Evolutionary conservation across 2,888 invertebrate species (phyloP), one percentile per base, ranked within the genome.

Genomic region (Papilio gigon): DNA sequence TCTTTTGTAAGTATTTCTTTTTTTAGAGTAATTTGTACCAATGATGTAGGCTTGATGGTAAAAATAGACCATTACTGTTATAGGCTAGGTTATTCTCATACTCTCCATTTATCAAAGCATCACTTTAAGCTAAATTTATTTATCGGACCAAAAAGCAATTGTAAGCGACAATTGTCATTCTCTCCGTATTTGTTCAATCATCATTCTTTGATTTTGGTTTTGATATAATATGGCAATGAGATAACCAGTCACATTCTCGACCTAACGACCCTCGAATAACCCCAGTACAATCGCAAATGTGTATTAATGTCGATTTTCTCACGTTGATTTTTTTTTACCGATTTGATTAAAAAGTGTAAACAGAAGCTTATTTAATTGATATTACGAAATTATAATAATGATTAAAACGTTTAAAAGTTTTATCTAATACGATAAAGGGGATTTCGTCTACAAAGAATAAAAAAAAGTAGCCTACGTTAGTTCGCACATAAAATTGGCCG

Each of bases 1-100:
- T 77, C 93, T 94, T 79, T 93, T 93, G 95, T 95, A 84, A 94
- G 95, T 93, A 76, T 61, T 53, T 50, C n/a, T 42, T 20, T 53
- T 37, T 33, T 67, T 40, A 42, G 9, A 47, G 9, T 11, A 47
- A 30, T 6, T 30, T 30, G 8, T 4, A 40, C 37, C 0, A 4
- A 35, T 35, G 11, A 35, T 8, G 8, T 35, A 6, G 11, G 33
- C 8, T 35, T 35, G 8, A 35, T 0, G 33, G n/a, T n/a, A n/a
- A n/a, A n/a, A n/a, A n/a, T n/a, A n/a, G n/a, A n/a, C n/a, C n/a
- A n/a, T n/a, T n/a, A n/a, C n/a, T n/a, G n/a, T n/a, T n/a, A 35
- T 8, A 35, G 33, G 8, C 8, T 35, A 4, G 40, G 40, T 40
- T 40, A 20, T 17, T 40, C n/a, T n/a, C n/a, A n/a, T 17, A n/a